Base-by-base conservation (phyloP, 1,140 invertebrate species). In the Anoplophora glabripennis region DNA sequence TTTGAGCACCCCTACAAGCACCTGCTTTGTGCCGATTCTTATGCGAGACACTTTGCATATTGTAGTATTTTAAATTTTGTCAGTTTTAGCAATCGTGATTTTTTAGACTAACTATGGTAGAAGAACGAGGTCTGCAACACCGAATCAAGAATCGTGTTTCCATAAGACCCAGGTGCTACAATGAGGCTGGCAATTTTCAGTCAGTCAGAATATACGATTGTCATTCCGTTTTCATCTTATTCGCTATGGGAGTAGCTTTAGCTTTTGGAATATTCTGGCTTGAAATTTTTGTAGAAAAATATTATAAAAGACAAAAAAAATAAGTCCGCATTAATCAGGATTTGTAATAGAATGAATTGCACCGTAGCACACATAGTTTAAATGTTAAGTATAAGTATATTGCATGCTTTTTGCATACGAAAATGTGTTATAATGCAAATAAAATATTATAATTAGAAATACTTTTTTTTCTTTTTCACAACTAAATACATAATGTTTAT, bases 161-260 rank as follows among this genome's bases (percentile, higher is more conserved):
- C 34, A 60, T 47, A 17, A 65, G 61, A 60, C 67, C 68, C 1
- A 56, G 56, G 18, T 71, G 69, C 47, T 64, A 61, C 45, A 57
- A 45, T 15, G 37, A 66, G 48, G 61, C 48, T 4, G 64, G 57
- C 8, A 68, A 53, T 35, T 69, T 71, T 52, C 65, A 69, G 14
- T 61, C 59, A 34, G 63, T 71, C n/a, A 59, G 69, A 38, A 57
- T 71, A 37, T 61, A 61, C 18, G 69, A 71, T 56, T 64, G 60
- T 14, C 56, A 68, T 28, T 62, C 57, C 45, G 60, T 66, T 12
- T 54, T 70, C 33, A 7, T 68, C 14, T 12, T 70, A 3, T 64
- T 51, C 34, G 49, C 61, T 15, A 56, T 56, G 54, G 67, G 67
- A 34, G 53, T 38, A 15, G 12, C 58, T 9, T 28, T 63, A 17